Evolutionary conservation across 2,888 invertebrate genomes (phyloP).

Genomic region (Anodontia alba): DNA sequence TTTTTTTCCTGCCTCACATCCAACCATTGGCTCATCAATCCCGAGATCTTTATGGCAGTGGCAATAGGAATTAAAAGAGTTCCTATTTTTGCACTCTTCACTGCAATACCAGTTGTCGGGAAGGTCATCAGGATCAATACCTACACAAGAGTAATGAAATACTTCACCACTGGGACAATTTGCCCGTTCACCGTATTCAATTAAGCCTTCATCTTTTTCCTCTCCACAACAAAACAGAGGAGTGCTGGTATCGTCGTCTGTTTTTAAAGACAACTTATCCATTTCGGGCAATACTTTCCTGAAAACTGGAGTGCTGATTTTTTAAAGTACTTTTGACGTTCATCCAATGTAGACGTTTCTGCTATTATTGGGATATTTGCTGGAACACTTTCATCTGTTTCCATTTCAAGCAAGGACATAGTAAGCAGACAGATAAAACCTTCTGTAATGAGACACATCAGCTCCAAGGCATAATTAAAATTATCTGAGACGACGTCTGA

Average conservation of each 20-base stretch:
- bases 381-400: background rate
- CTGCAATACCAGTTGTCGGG: slow-evolving; percentile 35
- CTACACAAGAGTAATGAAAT: slow-evolving; percentile 45
- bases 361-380: background rate
- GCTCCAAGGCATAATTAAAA: slow-evolving; percentile 50
- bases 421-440: slow-evolving; percentile 28
- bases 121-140: slow-evolving; percentile 30
- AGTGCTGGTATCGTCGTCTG: background rate
- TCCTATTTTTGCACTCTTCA: slow-evolving; percentile 23
- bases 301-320: slow-evolving; percentile 8
- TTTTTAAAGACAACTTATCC: slow-evolving; percentile 18
- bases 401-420: slow-evolving; percentile 27
- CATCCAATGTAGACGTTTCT: background rate
- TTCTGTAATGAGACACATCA: slow-evolving; percentile 38
- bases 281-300: slow-evolving; percentile 18
- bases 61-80: slow-evolving; percentile 36
- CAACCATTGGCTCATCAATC: slow-evolving; percentile 44
- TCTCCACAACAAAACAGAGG: slow-evolving; percentile 33
- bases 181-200: slow-evolving; percentile 28
- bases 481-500: slow-evolving; percentile 37
- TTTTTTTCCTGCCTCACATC: slow-evolving; percentile 32
- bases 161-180: slow-evolving; percentile 39
- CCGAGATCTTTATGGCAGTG: slow-evolving; percentile 41
- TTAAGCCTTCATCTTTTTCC: slow-evolving; percentile 35
- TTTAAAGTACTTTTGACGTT: slow-evolving; percentile 20